Conservation (phyloP, 53 echinoderm and acorn worm genomes). For the Paracentrotus lividus region DNA sequence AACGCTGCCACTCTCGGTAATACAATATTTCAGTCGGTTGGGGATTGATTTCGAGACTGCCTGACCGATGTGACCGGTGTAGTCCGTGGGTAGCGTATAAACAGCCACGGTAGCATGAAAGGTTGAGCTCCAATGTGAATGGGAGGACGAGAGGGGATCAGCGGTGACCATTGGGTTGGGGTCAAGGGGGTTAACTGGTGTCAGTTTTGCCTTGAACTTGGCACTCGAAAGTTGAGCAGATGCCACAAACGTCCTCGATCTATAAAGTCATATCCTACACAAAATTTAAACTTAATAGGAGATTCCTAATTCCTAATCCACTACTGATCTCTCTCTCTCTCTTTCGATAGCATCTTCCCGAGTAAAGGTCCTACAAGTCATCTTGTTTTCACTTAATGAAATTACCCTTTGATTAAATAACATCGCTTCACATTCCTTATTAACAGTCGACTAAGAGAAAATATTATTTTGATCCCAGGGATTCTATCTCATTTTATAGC, state of each 20-base stretch:
- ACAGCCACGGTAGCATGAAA: slow-evolving; percentile 15
- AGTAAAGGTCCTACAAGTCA: too few species aligned
- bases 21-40: too few species aligned
- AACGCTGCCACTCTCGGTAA: too few species aligned
- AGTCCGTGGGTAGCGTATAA: slow-evolving; percentile 44
- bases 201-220: slow-evolving; percentile 39
- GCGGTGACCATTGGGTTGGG: background rate
- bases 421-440: too few species aligned
- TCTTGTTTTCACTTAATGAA: too few species aligned
- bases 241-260: too few species aligned
- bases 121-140: background rate
- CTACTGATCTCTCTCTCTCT: background rate
- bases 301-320: background rate
- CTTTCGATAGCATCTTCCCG: background rate
- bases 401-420: too few species aligned
- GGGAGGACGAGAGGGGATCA: slow-evolving; percentile 1
- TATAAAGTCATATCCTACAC: background rate
- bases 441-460: too few species aligned
- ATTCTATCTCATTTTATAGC: too few species aligned
- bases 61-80: too few species aligned
- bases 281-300: background rate
- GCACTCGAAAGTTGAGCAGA: background rate
- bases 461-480: too few species aligned
- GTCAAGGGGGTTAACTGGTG: slow-evolving; percentile 47
- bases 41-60: too few species aligned